These are phyloP conservation scores for Apoda limacodes DNA, from an alignment of 2,888 invertebrate genomes.

Conservation along the genomic window DNA sequence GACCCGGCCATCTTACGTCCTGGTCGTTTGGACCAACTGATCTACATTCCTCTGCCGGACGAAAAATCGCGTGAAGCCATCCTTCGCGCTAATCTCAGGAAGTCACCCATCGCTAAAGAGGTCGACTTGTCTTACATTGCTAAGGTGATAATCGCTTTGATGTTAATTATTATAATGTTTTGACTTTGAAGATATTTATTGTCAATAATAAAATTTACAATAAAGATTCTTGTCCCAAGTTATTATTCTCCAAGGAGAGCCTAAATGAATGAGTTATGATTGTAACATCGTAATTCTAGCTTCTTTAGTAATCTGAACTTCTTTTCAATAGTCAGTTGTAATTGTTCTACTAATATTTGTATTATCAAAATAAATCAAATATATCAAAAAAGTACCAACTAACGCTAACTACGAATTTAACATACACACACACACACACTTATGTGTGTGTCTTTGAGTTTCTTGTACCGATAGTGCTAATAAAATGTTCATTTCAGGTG, in stretches of 20 bases:
- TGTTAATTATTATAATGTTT: too few species aligned
- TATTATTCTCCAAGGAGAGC: too few species aligned
- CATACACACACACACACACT: not conserved
- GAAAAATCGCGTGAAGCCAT: conserved; percentile 97
- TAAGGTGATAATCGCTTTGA: conserved; percentile 71
- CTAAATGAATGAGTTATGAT: too few species aligned
- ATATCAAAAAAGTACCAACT: not conserved
- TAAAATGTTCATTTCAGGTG: conserved; percentile 33
- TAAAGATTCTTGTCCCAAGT: too few species aligned
- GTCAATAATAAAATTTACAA: too few species aligned
- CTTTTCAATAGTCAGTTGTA: too few species aligned
- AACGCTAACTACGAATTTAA: not conserved
- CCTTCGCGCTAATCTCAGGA: conserved; percentile 94
- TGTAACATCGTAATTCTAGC: not conserved
- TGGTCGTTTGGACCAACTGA: conserved; percentile 98
- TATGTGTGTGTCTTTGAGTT: too few species aligned
- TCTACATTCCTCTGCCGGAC: conserved; percentile 99
- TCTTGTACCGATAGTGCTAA: too few species aligned
- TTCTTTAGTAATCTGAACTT: not conserved
- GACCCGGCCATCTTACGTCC: conserved; percentile 99
- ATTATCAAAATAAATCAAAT: not conserved
- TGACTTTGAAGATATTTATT: too few species aligned
- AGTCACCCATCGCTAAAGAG: conserved; percentile 95
- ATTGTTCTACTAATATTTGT: not conserved
- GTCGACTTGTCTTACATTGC: conserved; percentile 91